phyloP scores from a whole-genome alignment of 2,113 vertebrate species.

The Mesitornis unicolor region DNA sequence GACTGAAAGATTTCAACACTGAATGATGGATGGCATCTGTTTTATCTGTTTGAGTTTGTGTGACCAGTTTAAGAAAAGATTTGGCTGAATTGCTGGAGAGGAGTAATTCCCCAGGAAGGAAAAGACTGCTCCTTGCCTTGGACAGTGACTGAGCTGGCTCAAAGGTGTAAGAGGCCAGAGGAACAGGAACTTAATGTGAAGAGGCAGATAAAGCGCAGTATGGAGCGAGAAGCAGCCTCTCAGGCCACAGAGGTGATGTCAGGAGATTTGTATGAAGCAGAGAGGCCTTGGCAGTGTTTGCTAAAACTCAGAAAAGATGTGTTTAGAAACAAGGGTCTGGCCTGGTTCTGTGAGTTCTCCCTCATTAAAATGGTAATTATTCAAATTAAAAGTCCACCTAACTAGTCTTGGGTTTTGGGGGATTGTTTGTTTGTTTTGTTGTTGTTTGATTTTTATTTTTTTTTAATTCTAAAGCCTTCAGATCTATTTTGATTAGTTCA shows the following conservation, averaged over 20 bases:
- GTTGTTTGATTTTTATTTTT: background rate
- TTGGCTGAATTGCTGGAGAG: background rate
- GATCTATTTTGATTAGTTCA: background rate
- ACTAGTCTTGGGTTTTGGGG: fast-evolving
- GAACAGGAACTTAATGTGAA: background rate
- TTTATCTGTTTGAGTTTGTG: background rate
- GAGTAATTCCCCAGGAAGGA: background rate
- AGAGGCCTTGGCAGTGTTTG: background rate
- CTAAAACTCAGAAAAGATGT: background rate
- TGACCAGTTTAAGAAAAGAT: background rate
- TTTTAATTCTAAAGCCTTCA: background rate
- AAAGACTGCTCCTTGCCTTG: background rate
- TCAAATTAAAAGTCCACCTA: background rate
- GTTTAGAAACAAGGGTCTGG: background rate
- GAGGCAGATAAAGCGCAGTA: background rate
- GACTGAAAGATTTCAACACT: background rate
- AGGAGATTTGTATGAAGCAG: background rate
- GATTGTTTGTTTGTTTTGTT: no score
- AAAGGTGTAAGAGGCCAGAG: background rate
- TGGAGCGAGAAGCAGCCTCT: background rate
- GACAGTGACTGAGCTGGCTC: no score
- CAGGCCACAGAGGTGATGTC: no score
- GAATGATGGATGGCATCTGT: background rate
- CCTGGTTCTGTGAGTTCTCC: background rate
- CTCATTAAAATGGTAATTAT: background rate